phyloP scores from a whole-genome alignment of 1,140 invertebrate genomes.

The Tachypleus tridentatus region DNA sequence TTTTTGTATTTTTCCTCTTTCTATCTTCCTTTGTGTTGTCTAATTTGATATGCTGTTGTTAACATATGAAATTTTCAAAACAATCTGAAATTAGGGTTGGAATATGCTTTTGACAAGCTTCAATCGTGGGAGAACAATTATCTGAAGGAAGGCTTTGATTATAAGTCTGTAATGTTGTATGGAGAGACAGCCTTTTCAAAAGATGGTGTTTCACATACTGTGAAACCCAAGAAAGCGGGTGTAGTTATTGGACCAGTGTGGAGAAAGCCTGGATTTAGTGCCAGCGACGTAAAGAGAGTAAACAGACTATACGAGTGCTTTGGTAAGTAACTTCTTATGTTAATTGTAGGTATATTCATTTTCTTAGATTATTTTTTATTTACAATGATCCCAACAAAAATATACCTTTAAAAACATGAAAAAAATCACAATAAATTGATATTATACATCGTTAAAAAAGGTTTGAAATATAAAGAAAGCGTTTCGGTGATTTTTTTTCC shows the following conservation, averaged over 20 bases:
- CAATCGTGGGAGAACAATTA: conserved; percentile 16
- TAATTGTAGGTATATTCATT: background rate
- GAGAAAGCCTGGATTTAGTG: conserved; percentile 16
- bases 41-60: too few relatives aligned
- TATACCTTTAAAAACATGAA: too few relatives aligned
- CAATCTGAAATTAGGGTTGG: conserved; percentile 1
- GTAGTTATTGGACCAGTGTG: conserved; percentile 15
- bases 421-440: too few relatives aligned
- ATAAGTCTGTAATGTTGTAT: conserved; percentile 24
- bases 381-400: too few relatives aligned
- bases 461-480: too few relatives aligned
- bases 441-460: too few relatives aligned
- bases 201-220: conserved; percentile 14
- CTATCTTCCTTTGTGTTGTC: too few relatives aligned
- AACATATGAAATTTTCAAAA: too few relatives aligned
- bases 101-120: conserved; percentile 13
- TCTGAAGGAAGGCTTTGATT: conserved; percentile 18
- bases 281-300: conserved; percentile 17
- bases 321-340: conserved; percentile 6
- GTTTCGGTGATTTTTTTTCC: too few relatives aligned
- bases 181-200: conserved; percentile 21
- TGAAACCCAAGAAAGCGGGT: conserved; percentile 12
- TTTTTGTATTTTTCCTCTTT: too few relatives aligned
- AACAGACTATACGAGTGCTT: conserved; percentile 20
- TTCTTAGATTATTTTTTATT: background rate